phyloP scores from a whole-genome alignment of 1,140 invertebrate genomes.

The Orius laevigatus region DNA sequence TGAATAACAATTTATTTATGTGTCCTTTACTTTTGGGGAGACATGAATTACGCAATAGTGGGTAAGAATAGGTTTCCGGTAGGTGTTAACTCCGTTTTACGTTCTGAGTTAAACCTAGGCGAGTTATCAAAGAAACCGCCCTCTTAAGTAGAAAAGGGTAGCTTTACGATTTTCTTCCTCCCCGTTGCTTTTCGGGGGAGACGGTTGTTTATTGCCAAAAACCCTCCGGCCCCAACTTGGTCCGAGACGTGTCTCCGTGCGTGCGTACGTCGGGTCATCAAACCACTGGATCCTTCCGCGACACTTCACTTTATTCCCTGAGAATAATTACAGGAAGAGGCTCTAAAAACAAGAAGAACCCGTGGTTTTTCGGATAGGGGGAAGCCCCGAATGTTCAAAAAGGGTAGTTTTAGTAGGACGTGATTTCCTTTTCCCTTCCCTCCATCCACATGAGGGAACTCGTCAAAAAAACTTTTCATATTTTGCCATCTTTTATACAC shows the following conservation, averaged over 20 bases:
- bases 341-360: background rate
- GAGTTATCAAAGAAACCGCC: constrained; percentile 8
- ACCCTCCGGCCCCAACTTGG: background rate
- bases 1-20: too few species aligned
- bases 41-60: too few species aligned
- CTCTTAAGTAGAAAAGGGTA: background rate
- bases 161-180: constrained; percentile 9
- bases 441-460: too few species aligned
- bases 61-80: too few species aligned
- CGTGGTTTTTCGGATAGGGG: background rate
- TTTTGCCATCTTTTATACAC: too few species aligned
- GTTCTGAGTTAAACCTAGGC: too few species aligned
- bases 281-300: constrained; percentile 4
- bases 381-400: background rate
- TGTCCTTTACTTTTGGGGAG: too few species aligned
- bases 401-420: background rate
- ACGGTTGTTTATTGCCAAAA: background rate
- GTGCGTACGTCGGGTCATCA: constrained; percentile 7
- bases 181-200: constrained; percentile 5
- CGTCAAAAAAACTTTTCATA: too few species aligned
- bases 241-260: background rate
- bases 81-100: too few species aligned
- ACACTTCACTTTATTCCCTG: constrained; percentile 10
- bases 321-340: constrained; percentile 6
- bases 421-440: too few species aligned